Base-by-base conservation (phyloP, 2,888 invertebrate genomes). In the Cetonia aurata region DNA sequence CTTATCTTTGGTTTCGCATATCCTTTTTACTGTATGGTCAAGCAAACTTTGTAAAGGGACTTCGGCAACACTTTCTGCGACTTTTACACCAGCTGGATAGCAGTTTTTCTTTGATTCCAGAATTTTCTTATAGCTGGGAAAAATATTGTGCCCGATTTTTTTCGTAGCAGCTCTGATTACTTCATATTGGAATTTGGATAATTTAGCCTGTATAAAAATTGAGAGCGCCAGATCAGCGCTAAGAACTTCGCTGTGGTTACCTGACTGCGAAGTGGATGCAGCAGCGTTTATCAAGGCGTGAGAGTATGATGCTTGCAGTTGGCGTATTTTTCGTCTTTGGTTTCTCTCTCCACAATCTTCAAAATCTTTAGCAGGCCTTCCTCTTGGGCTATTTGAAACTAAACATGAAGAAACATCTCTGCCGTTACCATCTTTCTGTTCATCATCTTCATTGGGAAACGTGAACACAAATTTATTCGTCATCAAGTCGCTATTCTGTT, bases 271-370 rank as follows among this genome's bases (percentile, higher is more conserved):
- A 48, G 15, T 48, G n/a, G 48, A 48, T 15, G n/a, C 48, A 48
- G 48, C 48, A n/a, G 48, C 48, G 10, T 59, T 59, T 17, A 59
- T 59, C 8, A 59, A 59, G 15, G 41, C 17, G 25, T 59, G 37
- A 0, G 15, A 44, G 44, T 60, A 41, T 17, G 60, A 42, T 60
- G 42, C n/a, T 60, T 60, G 41, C 15, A 42, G 25, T 44, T 46
- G 15, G 44, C 60, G 60, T 15, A 60, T 60, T 60, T 60, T 60
- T 17, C 25, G 37, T 33, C 37, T 25, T 42, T 59, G 37, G 41
- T 37, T 59, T 59, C 37, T 59, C 13, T 59, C 41, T n/a, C 59
- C 59, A 41, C 59, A 59, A 59, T 37, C 9, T 59, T 59, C 59
- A 59, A 59, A 59, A 42, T 59, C 37, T 59, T 59, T 59, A 59